Percentiles rank a stretch among this genome's conserved stretches.
Conservation (phyloP, 1,140 invertebrate species). For the Trachymyrmex septentrionalis region DNA sequence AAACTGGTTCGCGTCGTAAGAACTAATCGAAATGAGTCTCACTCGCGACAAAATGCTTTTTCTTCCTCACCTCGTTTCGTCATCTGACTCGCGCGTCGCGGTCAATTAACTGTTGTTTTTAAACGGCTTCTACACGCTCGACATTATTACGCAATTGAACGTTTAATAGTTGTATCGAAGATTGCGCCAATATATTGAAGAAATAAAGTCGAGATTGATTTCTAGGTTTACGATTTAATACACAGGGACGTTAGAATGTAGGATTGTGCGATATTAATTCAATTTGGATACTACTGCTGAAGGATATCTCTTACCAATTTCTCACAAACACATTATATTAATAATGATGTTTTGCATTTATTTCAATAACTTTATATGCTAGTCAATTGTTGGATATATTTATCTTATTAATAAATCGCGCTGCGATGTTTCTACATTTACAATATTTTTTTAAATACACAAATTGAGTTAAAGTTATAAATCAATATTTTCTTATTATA, state of each 20-base stretch:
- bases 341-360: neutral
- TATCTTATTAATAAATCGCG: neutral
- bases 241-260: neutral
- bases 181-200: neutral
- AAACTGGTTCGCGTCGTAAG: neutral
- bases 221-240: neutral
- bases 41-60: neutral
- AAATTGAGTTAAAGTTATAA: neutral
- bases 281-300: neutral
- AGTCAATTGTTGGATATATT: neutral
- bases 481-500: neutral
- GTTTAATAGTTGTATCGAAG: neutral
- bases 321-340: neutral
- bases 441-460: neutral
- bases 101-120: neutral
- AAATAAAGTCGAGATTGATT: slow-evolving; percentile 12
- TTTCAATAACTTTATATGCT: neutral
- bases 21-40: neutral
- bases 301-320: neutral
- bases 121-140: neutral
- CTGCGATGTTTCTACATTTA: neutral
- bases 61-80: neutral
- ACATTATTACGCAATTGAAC: neutral
- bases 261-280: neutral
- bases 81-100: neutral